Evolutionary conservation across 2,113 vertebrate genomes (phyloP), one percentile per base, ranked within the genome.

Genomic region (Struthio camelus): DNA sequence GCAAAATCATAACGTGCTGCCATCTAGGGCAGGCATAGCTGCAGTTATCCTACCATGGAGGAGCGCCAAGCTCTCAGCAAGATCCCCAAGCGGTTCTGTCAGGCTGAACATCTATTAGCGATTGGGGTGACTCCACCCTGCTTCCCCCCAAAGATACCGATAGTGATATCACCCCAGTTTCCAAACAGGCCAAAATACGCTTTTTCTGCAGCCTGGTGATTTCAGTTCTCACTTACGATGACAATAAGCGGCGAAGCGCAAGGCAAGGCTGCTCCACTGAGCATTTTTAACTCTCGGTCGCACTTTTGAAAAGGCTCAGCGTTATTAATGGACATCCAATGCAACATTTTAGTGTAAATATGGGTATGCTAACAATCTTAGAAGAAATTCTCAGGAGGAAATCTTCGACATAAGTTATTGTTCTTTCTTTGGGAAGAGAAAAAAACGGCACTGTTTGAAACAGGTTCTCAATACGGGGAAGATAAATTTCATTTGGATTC

Each of bases 121-220:
- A 78, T 14, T 0, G 4, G 24, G 65, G 64, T 9, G 28, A 70
- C 75, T 10, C 58, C 86, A 84, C 79, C 72, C 86, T 56, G 38
- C 40, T 34, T 4, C 25, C 7, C 23, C 18, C 13, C 18, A 40
- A 48, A 44, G 11, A 8, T 44, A 67, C 44, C 48, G n/a, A 30
- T 34, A 32, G 27, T 19, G 30, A 23, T 73, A 78, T 46, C 89
- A 69, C 25, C 70, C 75, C 56, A 72, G 80, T 18, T 72, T 36
- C 8, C 0, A 70, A 75, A 28, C 0, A 0, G 56, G 27, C 34
- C 46, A 18, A 22, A 64, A 64, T 5, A 11, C 3, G 42, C 54
- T 10, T 30, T 30, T 30, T 53, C 50, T 44, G 64, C 90, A 88
- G 88, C 13, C 13, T 2, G 3, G 54, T 8, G 86, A 64, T 75